A percentile compares a stretch with the other conserved stretches of the same genome.
phyloP scores from a whole-genome alignment of 2,113 vertebrate genomes.

The Seriola rivoliana region DNA sequence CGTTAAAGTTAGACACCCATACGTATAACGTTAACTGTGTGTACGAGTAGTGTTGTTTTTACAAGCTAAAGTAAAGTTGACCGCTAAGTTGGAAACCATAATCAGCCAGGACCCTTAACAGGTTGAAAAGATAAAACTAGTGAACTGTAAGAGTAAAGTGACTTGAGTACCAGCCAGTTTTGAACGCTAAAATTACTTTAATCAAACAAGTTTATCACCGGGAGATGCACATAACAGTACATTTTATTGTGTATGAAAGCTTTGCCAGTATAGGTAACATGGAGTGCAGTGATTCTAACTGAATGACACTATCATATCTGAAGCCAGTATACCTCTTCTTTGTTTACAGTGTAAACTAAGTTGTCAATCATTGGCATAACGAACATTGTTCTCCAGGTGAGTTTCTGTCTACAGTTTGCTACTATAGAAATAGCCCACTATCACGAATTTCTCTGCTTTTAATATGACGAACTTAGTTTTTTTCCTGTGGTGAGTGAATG shows the following conservation, averaged over 20 bases:
- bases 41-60: not conserved
- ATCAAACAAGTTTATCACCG: not conserved
- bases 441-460: not conserved
- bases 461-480: not conserved
- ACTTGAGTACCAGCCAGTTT: not conserved
- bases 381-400: conserved; percentile 60
- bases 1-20: not conserved
- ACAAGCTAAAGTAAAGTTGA: conserved; percentile 1
- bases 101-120: not conserved
- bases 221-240: not conserved
- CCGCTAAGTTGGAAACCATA: conserved; percentile 3
- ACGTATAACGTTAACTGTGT: not conserved
- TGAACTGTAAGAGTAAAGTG: not conserved
- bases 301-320: not conserved
- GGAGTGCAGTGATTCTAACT: not conserved
- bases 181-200: not conserved
- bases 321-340: conserved; percentile 9
- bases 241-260: not conserved
- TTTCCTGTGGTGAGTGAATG: not conserved
- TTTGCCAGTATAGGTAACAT: not conserved
- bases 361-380: conserved; percentile 50
- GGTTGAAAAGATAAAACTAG: not conserved
- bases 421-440: not conserved
- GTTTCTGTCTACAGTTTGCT: conserved; percentile 15
- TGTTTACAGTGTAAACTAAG: conserved; percentile 72